Conservation (phyloP, 1,140 invertebrate genomes). For the Drosophila pectinifera region DNA sequence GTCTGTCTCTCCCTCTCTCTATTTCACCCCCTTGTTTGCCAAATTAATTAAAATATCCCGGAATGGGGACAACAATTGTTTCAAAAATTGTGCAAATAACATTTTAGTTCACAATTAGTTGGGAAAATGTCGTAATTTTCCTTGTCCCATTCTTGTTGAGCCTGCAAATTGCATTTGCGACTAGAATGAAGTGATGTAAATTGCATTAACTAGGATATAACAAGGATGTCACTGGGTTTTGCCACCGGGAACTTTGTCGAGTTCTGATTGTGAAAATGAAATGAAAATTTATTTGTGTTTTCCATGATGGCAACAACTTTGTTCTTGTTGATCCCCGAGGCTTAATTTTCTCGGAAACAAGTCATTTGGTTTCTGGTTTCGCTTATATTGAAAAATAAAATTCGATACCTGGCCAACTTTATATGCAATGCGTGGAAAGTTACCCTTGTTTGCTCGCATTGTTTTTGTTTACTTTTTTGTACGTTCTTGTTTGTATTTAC, state of each 20-base stretch:
- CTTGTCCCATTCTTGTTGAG: background rate
- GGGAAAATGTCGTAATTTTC: background rate
- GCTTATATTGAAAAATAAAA: background rate
- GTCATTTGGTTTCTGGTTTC: background rate
- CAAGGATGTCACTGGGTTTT: conserved; percentile 7
- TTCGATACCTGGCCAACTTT: background rate
- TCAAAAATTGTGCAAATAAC: conserved; percentile 56
- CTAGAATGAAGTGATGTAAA: conserved; percentile 13
- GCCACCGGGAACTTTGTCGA: conserved; percentile 9
- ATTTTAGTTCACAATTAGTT: conserved; percentile 48
- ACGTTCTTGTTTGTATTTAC: background rate
- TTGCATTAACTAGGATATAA: conserved; percentile 23
- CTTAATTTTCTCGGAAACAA: conserved; percentile 1
- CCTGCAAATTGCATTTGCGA: conserved; percentile 16
- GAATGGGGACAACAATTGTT: conserved; percentile 30
- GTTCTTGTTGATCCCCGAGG: conserved; percentile 10
- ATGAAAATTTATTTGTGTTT: conserved; percentile 27
- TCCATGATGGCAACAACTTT: conserved; percentile 6
- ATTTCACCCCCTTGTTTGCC: conserved; percentile 39
- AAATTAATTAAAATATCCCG: conserved; percentile 66
- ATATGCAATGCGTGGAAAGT: background rate
- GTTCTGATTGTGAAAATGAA: conserved; percentile 17
- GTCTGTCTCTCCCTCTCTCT: background rate
- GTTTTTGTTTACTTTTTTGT: background rate
- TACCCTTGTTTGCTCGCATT: background rate